These are phyloP conservation scores for Sipha maydis DNA, from an alignment of 2,888 invertebrate species.

Conservation along the genomic window DNA sequence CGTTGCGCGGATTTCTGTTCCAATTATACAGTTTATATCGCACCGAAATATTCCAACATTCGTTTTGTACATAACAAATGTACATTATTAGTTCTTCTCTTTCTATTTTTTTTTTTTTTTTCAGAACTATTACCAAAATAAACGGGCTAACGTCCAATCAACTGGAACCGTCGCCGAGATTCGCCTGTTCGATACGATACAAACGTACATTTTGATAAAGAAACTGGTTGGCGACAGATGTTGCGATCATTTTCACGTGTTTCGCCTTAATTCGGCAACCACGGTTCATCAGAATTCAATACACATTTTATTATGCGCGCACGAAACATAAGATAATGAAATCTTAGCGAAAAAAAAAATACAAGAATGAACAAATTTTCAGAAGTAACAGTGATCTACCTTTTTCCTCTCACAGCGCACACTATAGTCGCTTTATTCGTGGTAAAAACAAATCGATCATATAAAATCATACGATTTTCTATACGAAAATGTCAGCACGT, in stretches of 20 bases:
- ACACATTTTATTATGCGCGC: background rate
- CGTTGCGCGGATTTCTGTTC: background rate
- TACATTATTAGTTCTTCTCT: background rate
- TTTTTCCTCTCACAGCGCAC: too few species aligned
- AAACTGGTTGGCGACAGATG: background rate
- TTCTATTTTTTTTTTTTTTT: background rate
- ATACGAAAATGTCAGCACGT: too few species aligned
- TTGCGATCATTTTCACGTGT: background rate
- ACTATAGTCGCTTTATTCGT: too few species aligned
- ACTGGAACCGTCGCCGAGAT: background rate
- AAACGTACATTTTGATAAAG: conserved; percentile 6
- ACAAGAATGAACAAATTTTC: too few species aligned
- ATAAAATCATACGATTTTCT: too few species aligned
- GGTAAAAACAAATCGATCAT: too few species aligned
- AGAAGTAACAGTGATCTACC: too few species aligned
- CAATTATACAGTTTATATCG: background rate
- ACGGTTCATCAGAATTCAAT: background rate
- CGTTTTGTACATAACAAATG: background rate
- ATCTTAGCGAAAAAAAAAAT: too few species aligned
- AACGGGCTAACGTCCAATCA: conserved; percentile 15
- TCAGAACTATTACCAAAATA: background rate
- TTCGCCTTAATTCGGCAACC: background rate
- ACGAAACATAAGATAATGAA: background rate
- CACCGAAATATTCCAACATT: background rate
- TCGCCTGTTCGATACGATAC: background rate